phyloP scores from a whole-genome alignment of 2,888 invertebrate genomes.

The Plusia festucae region DNA sequence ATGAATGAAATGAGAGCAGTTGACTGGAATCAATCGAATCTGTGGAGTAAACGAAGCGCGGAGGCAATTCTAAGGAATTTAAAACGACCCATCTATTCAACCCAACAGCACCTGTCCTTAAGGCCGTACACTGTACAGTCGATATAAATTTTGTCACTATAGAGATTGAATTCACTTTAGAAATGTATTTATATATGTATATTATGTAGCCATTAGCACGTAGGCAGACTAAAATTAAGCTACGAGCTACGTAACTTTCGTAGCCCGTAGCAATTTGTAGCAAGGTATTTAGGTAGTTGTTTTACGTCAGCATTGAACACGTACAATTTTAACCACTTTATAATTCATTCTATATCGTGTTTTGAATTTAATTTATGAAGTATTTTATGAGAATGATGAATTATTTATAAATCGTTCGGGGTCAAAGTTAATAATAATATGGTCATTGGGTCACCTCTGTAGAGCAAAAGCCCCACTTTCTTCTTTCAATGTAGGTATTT shows the following conservation, averaged over 20 bases:
- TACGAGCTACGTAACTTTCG: neutral
- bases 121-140: conserved; percentile 22
- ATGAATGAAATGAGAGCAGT: conserved; percentile 23
- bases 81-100: conserved; percentile 31
- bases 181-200: neutral
- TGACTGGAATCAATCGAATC: conserved; percentile 26
- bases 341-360: no score
- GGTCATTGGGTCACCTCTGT: no score
- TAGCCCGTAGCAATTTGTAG: conserved; percentile 3
- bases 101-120: conserved; percentile 11
- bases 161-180: neutral
- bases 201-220: neutral
- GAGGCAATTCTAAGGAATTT: conserved; percentile 46
- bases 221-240: neutral
- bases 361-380: no score
- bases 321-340: no score
- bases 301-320: neutral
- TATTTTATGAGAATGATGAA: no score
- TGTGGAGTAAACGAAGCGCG: conserved; percentile 22
- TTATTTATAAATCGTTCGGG: no score
- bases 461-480: no score
- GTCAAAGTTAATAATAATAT: no score
- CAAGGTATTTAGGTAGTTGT: neutral
- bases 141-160: neutral
- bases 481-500: no score